Evolutionary conservation across 92 coral and sea anemone genomes (phyloP), one percentile per base, ranked within the genome.

Genomic region (Zoanthus sansibaricus): DNA sequence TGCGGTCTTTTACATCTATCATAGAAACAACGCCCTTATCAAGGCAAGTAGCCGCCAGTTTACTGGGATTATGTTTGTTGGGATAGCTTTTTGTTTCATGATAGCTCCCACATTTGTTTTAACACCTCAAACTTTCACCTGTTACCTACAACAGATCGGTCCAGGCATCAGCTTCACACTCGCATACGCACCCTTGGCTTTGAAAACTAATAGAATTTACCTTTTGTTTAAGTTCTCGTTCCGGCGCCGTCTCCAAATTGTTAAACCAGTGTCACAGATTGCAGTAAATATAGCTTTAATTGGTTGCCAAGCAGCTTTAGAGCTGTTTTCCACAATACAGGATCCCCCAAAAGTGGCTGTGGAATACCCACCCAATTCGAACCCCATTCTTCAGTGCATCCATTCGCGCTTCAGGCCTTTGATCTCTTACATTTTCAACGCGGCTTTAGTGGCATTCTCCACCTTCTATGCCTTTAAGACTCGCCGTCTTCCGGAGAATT

Each of bases 1-100:
- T 71, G 85, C 85, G 4, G 85, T 48, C 31, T 80, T 80, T 48
- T 80, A 80, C 47, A 30, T 80, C 16, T 80, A 80, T 80, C 85
- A 80, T 44, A 80, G 56, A 30, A 16, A 70, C 1, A 44, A 80
- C 16, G 75, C 85, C 20, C 62, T 80, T 44, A 80, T 80, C 74
- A 80, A 80, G 66, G 85, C 85, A 52, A 80, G 85, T 64, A 80
- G 85, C 21, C 85, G 85, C 62, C 74, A 80, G 45, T 80, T 80
- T 58, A 80, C 85, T 11, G 48, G 85, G 6, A 21, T 80, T 1
- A 80, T 80, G 85, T 80, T 80, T 67, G 46, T 80, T n/a, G 85
- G 85, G 9, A 80, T 80, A 45, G 85, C 85, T 1, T 42, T 68
- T 12, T 66, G 58, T 8, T 80, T 80, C 13, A 16, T 80, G 62